Conservation (phyloP, 2,888 invertebrate species). For the Drosophila ezoana region DNA sequence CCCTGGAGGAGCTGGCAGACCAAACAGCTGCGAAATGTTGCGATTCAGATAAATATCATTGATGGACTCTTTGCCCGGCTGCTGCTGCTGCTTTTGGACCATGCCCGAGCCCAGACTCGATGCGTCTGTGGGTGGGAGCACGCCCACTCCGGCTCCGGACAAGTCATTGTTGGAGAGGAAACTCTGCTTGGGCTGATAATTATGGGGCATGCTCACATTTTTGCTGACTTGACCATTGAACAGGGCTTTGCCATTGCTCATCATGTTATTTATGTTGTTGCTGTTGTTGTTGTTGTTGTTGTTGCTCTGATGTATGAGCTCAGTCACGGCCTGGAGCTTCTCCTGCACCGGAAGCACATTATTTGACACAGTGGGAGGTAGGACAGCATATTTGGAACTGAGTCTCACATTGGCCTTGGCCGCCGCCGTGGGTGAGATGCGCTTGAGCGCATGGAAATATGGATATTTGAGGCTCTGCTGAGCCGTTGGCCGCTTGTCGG, state of each 20-base stretch:
- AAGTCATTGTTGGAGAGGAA: slow-evolving; percentile 78
- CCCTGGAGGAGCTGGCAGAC: slow-evolving; percentile 51
- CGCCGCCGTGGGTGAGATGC: slow-evolving; percentile 82
- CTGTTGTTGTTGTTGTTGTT: slow-evolving; percentile 45
- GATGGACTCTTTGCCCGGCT: slow-evolving; percentile 75
- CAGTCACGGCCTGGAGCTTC: slow-evolving; percentile 79
- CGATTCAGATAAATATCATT: slow-evolving; percentile 84
- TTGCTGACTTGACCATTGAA: slow-evolving; percentile 44
- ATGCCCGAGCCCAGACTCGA: slow-evolving; percentile 47
- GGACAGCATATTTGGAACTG: slow-evolving; percentile 72
- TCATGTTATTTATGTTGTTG: slow-evolving; percentile 57
- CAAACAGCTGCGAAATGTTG: slow-evolving; percentile 82
- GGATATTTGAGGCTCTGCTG: slow-evolving; percentile 92
- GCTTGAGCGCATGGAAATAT: slow-evolving; percentile 84
- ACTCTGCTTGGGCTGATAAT: slow-evolving; percentile 75
- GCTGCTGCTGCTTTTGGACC: slow-evolving; percentile 38
- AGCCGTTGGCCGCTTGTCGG: slow-evolving; percentile 95
- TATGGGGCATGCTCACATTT: slow-evolving; percentile 60
- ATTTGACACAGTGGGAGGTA: slow-evolving; percentile 74
- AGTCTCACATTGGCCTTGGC: slow-evolving; percentile 77
- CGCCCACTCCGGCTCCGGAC: slow-evolving; percentile 26
- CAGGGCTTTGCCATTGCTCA: slow-evolving; percentile 42
- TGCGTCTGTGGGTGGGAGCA: slow-evolving; percentile 25
- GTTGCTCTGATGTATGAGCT: slow-evolving; percentile 71
- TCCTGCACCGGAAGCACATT: slow-evolving; percentile 83